phyloP scores from a whole-genome alignment of 2,888 invertebrate genomes.

The Emmelina monodactyla region DNA sequence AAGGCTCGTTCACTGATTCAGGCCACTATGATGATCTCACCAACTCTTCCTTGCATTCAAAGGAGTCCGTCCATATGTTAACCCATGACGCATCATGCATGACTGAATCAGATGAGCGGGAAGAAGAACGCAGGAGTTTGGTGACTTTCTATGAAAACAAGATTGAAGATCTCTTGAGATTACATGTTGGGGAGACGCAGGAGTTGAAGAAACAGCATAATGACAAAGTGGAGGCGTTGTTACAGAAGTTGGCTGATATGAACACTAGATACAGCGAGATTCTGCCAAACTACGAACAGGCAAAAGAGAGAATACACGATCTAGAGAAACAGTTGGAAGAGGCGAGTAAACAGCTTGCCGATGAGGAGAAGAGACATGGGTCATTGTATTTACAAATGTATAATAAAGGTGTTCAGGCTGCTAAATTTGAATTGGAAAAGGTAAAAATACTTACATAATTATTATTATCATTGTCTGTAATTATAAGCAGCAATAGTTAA shows the following conservation, averaged over 20 bases:
- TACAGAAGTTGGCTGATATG: conserved; percentile 77
- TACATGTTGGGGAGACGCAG: conserved; percentile 69
- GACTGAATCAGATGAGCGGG: conserved; percentile 62
- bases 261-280: conserved; percentile 81
- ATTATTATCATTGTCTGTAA: neutral
- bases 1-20: conserved; percentile 83
- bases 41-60: conserved; percentile 78
- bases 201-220: conserved; percentile 81
- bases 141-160: conserved; percentile 77
- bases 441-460: conserved; percentile 34
- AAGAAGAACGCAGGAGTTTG: conserved; percentile 72
- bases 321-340: conserved; percentile 78
- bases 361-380: conserved; percentile 77
- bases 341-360: conserved; percentile 71
- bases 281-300: conserved; percentile 76
- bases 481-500: too few species aligned
- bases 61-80: conserved; percentile 71
- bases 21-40: conserved; percentile 87
- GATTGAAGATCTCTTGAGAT: conserved; percentile 76
- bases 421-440: conserved; percentile 75
- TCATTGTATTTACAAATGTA: conserved; percentile 84
- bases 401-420: conserved; percentile 83
- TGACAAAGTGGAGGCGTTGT: conserved; percentile 77
- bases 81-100: conserved; percentile 63
- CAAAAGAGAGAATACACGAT: conserved; percentile 73